Percentiles rank a stretch among this genome's conserved stretches.
Conservation (phyloP, 2,797 vertebrate species). For the Tapirus indicus region DNA sequence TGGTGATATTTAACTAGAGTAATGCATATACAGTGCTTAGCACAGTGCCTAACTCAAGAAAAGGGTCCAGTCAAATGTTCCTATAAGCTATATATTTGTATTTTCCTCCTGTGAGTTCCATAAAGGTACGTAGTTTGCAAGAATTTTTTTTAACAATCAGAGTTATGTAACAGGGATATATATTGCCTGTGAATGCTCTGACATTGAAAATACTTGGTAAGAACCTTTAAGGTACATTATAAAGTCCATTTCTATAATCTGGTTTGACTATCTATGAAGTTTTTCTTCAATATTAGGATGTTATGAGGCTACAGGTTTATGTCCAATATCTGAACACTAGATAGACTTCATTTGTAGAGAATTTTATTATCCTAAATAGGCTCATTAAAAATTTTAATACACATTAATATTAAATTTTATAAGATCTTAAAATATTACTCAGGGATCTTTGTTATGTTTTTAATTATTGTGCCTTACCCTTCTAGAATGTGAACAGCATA, state of each 20-base stretch:
- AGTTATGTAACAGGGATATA: neutral
- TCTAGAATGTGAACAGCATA: neutral
- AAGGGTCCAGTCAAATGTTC: neutral
- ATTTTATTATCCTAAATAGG: neutral
- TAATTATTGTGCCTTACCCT: neutral
- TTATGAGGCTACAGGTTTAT: neutral
- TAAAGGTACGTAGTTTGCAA: neutral
- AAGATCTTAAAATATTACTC: neutral
- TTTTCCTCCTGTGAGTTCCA: neutral
- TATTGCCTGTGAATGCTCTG: neutral
- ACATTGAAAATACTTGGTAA: neutral
- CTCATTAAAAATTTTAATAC: neutral
- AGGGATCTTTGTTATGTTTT: neutral
- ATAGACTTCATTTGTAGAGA: neutral
- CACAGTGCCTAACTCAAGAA: neutral
- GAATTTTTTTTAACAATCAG: neutral
- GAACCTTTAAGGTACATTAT: neutral
- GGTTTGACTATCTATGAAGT: neutral
- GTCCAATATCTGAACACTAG: neutral
- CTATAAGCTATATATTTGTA: neutral
- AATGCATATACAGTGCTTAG: neutral
- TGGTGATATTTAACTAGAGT: neutral
- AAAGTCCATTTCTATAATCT: neutral
- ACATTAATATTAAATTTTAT: neutral
- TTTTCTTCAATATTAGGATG: neutral